These are phyloP conservation scores for Apeltes quadracus DNA, from an alignment of 2,113 vertebrate species.

Conservation along the genomic window DNA sequence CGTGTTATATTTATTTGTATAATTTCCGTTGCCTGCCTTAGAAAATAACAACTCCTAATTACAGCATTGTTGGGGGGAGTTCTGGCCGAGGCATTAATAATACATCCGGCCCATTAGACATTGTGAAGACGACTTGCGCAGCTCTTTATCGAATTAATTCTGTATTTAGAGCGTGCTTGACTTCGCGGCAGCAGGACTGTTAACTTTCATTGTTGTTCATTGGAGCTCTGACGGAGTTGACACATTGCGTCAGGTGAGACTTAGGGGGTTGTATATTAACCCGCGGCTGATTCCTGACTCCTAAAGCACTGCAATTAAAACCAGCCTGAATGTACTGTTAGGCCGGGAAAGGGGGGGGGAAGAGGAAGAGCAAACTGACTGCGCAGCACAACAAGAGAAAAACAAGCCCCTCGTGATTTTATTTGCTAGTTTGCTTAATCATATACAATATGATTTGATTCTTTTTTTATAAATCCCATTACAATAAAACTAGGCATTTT, in stretches of 20 bases:
- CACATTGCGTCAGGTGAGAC: slow-evolving; percentile 14
- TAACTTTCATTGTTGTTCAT: slow-evolving; percentile 61
- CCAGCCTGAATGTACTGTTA: slow-evolving; percentile 47
- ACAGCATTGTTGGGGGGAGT: slow-evolving; percentile 54
- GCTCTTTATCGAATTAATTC: slow-evolving; percentile 57
- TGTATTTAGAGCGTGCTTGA: slow-evolving; percentile 59
- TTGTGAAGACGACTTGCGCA: slow-evolving; percentile 50
- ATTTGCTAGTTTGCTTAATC: slow-evolving; percentile 73
- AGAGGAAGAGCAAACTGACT: slow-evolving; percentile 23
- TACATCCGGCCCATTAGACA: slow-evolving; percentile 66
- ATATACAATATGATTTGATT: slow-evolving; percentile 77
- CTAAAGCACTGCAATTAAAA: slow-evolving; percentile 66
- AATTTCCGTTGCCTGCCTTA: slow-evolving; percentile 52
- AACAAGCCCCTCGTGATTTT: slow-evolving; percentile 69
- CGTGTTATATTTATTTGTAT: slow-evolving; percentile 41
- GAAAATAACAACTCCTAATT: slow-evolving; percentile 76
- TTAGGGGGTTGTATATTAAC: background rate
- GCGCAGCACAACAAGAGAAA: slow-evolving; percentile 54
- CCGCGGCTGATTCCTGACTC: slow-evolving; percentile 14
- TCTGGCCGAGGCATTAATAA: slow-evolving; percentile 70
- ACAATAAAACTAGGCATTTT: slow-evolving; percentile 61
- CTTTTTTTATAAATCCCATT: slow-evolving; percentile 77
- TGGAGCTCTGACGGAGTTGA: slow-evolving; percentile 47
- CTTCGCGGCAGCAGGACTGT: slow-evolving; percentile 30
- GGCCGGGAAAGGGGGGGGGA: background rate